Evolutionary conservation across 2,888 invertebrate genomes (phyloP), one percentile per base, ranked within the genome.

Genomic region (Drosophila merina): DNA sequence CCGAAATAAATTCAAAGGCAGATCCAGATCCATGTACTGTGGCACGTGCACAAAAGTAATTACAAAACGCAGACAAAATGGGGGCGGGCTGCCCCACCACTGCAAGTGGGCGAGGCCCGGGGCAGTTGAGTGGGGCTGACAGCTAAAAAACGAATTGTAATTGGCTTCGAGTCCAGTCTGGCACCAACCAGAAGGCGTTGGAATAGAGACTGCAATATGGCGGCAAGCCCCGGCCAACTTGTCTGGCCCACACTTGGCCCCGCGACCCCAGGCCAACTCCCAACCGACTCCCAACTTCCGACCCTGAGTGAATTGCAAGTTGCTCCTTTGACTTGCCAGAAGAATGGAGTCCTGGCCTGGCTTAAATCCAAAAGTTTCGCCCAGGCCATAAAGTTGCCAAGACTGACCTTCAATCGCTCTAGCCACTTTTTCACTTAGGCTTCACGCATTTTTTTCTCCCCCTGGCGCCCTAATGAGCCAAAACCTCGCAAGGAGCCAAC

Each of bases 31-130:
- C 45, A 40, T 66, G 67, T 66, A 70, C 51, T 50, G 79, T 42
- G 77, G 77, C 85, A 81, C 81, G 85, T 81, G 78, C 81, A 76
- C 79, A 72, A 84, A 86, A 77, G 82, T 87, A 87, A 87, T 82
- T 82, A 82, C 78, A 82, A 76, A 86, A 77, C 72, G 87, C 74
- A 80, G 75, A 82, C 75, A 57, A 66, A 38, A 25, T 38, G 45
- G 50, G 52, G 56, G 66, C 68, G 70, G 64, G 68, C 58, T 57
- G 51, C 63, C 30, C 38, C 7, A 6, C 1, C 30, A 25, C 51
- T 44, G 71, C 54, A 67, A 63, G 74, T 59, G 67, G 57, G 62
- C 54, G 67, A 59, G 52, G 56, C 47, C 36, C 50, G 33, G 40
- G 45, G 20, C 47, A 58, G 59, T 51, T 52, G 58, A 70, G 58